Percentiles rank a stretch among this genome's conserved stretches.
These are phyloP conservation scores for Melanocharis versteri DNA, from an alignment of 2,113 vertebrate species.

Conservation along the genomic window DNA sequence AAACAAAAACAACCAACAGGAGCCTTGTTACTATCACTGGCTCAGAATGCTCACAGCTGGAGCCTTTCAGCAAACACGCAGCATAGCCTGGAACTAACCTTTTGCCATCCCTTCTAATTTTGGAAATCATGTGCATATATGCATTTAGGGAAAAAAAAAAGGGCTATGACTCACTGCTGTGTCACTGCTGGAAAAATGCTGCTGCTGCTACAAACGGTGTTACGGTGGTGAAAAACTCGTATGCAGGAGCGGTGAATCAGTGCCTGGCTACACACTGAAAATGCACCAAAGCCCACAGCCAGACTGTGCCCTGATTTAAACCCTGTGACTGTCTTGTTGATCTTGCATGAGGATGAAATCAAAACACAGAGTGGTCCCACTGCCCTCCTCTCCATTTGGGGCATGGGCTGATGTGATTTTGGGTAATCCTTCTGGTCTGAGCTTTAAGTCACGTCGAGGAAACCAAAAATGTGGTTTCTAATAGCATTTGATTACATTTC, in stretches of 20 bases:
- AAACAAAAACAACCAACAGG: slow-evolving; percentile 16
- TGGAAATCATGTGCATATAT: slow-evolving; percentile 45
- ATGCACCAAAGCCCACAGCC: neutral
- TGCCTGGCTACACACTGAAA: neutral
- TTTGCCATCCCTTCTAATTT: slow-evolving; percentile 41
- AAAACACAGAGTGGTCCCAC: neutral
- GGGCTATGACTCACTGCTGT: slow-evolving; percentile 37
- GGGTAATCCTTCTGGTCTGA: neutral
- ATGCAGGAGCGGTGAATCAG: neutral
- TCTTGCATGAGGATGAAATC: neutral
- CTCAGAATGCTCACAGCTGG: slow-evolving; percentile 15
- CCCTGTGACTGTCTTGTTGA: neutral
- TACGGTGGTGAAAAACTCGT: neutral
- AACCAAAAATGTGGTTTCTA: neutral
- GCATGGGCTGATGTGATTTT: neutral
- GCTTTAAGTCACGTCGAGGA: neutral
- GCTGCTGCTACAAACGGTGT: neutral
- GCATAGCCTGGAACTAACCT: slow-evolving; percentile 32
- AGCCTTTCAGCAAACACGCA: neutral
- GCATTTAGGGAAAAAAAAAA: neutral
- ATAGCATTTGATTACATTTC: neutral
- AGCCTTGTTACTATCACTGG: neutral
- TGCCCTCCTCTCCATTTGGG: neutral
- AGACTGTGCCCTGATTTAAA: neutral
- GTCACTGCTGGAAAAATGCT: slow-evolving; percentile 23